phyloP scores from a whole-genome alignment of 1,140 invertebrate species.

The Zaprionus camerounensis region DNA sequence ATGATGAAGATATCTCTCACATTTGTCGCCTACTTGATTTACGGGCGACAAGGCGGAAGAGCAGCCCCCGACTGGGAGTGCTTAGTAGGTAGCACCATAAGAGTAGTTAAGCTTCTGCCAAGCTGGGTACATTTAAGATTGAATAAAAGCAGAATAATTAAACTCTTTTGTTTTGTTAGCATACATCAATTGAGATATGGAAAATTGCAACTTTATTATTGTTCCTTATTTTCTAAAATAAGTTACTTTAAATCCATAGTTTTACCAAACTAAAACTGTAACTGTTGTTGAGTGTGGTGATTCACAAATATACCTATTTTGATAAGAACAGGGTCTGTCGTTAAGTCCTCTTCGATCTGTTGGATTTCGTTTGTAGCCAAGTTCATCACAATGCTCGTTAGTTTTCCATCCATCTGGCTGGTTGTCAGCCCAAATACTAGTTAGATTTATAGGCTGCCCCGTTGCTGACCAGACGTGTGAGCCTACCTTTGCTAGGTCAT shows the following conservation, averaged over 20 bases:
- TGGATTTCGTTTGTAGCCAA: neutral
- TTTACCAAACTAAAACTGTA: neutral
- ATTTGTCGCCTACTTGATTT: slow-evolving; percentile 58
- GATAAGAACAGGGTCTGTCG: neutral
- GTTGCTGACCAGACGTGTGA: too few relatives aligned
- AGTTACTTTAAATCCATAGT: too few relatives aligned
- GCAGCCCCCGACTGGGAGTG: slow-evolving; percentile 36
- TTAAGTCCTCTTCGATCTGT: neutral
- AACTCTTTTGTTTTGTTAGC: too few relatives aligned
- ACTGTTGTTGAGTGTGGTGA: neutral
- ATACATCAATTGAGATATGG: too few relatives aligned
- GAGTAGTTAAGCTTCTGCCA: neutral
- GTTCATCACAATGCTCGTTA: neutral
- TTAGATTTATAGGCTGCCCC: too few relatives aligned
- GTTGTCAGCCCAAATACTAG: too few relatives aligned
- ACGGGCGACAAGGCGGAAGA: neutral
- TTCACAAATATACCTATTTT: neutral
- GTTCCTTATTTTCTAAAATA: too few relatives aligned
- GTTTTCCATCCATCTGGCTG: too few relatives aligned
- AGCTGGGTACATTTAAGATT: neutral
- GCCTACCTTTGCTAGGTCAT: too few relatives aligned
- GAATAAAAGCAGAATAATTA: neutral
- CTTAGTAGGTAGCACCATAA: neutral
- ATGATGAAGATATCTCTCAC: slow-evolving; percentile 46
- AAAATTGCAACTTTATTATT: too few relatives aligned